These are phyloP conservation scores for Anoura caudifer DNA, from an alignment of 2,113 vertebrate species.

Conservation along the genomic window DNA sequence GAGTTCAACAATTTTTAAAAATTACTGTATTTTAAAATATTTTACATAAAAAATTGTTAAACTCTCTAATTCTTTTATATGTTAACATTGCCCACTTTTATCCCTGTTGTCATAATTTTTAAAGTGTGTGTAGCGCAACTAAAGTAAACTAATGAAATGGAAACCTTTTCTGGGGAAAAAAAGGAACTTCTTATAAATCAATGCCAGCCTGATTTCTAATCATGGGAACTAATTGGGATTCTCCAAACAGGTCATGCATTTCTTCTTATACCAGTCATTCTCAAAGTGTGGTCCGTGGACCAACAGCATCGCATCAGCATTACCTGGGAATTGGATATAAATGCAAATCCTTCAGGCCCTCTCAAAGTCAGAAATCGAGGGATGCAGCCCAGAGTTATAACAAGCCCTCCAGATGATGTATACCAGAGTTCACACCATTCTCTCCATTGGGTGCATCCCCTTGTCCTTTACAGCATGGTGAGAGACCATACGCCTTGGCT, in stretches of 20 bases:
- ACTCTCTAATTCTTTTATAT: background rate
- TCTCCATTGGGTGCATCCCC: background rate
- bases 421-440: background rate
- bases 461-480: background rate
- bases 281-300: background rate
- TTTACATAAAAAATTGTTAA: constrained; percentile 25
- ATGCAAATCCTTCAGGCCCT: background rate
- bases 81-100: background rate
- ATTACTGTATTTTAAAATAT: background rate
- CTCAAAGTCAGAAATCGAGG: background rate
- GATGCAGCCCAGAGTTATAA: background rate
- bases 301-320: background rate
- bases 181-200: background rate
- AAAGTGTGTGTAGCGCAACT: background rate
- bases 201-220: background rate
- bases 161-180: background rate
- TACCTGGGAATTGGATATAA: background rate
- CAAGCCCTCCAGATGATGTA: background rate
- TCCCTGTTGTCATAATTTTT: background rate
- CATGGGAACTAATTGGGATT: background rate
- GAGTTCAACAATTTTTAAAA: background rate
- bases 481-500: background rate
- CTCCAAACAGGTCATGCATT: background rate
- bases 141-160: background rate
- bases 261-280: background rate